Percentiles rank a stretch among this genome's conserved stretches.
Conservation (phyloP, 2,113 vertebrate genomes). For the Acrocephalus arundinaceus region DNA sequence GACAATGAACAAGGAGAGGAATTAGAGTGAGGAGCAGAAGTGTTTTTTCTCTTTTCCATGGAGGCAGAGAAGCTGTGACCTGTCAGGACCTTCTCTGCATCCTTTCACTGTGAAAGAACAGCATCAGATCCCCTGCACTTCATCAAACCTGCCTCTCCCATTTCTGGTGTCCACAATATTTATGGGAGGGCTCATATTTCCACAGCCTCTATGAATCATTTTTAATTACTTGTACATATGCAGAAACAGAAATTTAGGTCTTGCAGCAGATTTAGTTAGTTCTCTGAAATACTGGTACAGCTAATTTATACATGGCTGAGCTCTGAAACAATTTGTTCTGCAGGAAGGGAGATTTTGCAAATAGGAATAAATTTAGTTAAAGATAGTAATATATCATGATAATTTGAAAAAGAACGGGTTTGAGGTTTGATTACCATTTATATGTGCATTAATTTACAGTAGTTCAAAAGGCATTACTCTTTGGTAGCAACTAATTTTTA, state of each 20-base stretch:
- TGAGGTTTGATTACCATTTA: neutral
- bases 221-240: neutral
- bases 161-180: neutral
- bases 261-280: neutral
- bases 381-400: neutral
- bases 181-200: neutral
- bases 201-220: neutral
- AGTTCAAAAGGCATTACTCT: neutral
- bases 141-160: neutral
- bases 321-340: neutral
- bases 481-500: neutral
- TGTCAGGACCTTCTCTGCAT: neutral
- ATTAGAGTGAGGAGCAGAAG: neutral
- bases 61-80: neutral
- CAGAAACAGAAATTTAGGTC: neutral
- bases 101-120: neutral
- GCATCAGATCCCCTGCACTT: neutral
- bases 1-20: neutral
- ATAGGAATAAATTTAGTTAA: neutral
- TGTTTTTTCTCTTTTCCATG: neutral
- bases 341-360: neutral
- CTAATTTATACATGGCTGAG: neutral
- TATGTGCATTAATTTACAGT: neutral
- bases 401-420: neutral
- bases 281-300: neutral